Evolutionary conservation across 1,140 invertebrate species (phyloP), one percentile per base, ranked within the genome.

Genomic region (Heliconius himera): DNA sequence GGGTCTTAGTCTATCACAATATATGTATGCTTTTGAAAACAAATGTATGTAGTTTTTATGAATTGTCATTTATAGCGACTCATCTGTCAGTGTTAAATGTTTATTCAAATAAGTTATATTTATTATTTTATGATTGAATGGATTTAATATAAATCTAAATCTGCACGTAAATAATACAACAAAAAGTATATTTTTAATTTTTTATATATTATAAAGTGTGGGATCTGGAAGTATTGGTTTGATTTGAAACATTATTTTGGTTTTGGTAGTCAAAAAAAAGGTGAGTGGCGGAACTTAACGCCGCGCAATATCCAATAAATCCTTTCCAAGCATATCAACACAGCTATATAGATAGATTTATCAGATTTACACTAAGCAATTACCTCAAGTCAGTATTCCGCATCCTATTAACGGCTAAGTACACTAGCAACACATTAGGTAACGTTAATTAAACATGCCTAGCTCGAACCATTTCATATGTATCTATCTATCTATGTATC

Each of bases 281-380:
- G 22, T 22, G 54, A 56, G 8, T 22, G 3, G n/a, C n/a, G 54
- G 0, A 56, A 56, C 54, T 56, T 0, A 56, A 56, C 54, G 54
- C 54, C 54, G n/a, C 54, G n/a, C 2, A 51, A 51, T 20, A 20
- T 66, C 26, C 4, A 1, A 66, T 29, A 66, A 29, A 66, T 29
- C 11, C 60, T 26, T 26, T 29, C n/a, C 22, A 66, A 29, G 5
- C 13, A 66, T 5, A 66, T 26, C 60, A 66, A 13, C 60, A 56
- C 9, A 56, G 2, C 22, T 66, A 26, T 26, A 41, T 72, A 76
- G 36, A 38, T 46, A 70, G 41, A 70, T 76, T 46, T 76, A 41
- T 49, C 75, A 76, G 75, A 76, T 76, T 76, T 76, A 76, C 75
- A 76, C 66, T 38, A 33, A 70, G 74, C 56, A 76, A 76, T 76